Base-by-base conservation (phyloP, 2,797 vertebrate genomes). In the Parauchenoglanis punctatus region DNA sequence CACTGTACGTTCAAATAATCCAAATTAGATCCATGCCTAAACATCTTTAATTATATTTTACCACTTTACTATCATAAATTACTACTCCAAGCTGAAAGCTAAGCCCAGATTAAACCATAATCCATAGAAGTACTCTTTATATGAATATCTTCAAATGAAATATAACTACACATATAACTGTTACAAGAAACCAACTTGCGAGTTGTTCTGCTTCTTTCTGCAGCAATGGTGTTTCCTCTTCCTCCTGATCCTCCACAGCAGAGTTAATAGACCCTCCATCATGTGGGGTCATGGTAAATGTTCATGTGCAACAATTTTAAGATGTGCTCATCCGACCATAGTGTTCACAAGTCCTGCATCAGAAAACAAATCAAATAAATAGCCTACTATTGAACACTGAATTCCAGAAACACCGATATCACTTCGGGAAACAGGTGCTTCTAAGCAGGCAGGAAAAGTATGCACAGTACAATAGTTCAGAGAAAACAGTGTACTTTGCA, bases 171-270 rank as follows among this genome's bases (percentile, higher is more conserved):
- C 23, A 28, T 25, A 49, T 35, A 65, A 49, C 4, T 6, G 65
- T 81, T 11, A 52, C 15, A 35, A 67, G 25, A 68, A 40, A 75
- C 84, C 3, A 54, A 90, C 89, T 87, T 84, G 87, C 20, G 31
- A 2, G 40, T 17, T 86, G 75, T 54, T 73, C 73, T 63, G 75
- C 61, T 73, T 87, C 28, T 81, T 86, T 85, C 35, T 90, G 3
- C 18, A 96, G 87, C 75, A 96, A 94, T 0, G 93, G 93, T 4
- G 93, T 89, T 0, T 18, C 68, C 67, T 95, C 95, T 6, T 94
- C 92, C 11, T 85, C 65, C n/a, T 92, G 65, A 7, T 94, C 92
- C 2, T 85, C 83, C 5, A 63, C 0, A 1, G 76, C 67, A 0
- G 93, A 56, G 93, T 94, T 94, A 91, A 94, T 92, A 89, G 94